phyloP scores from a whole-genome alignment of 2,113 vertebrate species.

The Pteruthius melanotis region DNA sequence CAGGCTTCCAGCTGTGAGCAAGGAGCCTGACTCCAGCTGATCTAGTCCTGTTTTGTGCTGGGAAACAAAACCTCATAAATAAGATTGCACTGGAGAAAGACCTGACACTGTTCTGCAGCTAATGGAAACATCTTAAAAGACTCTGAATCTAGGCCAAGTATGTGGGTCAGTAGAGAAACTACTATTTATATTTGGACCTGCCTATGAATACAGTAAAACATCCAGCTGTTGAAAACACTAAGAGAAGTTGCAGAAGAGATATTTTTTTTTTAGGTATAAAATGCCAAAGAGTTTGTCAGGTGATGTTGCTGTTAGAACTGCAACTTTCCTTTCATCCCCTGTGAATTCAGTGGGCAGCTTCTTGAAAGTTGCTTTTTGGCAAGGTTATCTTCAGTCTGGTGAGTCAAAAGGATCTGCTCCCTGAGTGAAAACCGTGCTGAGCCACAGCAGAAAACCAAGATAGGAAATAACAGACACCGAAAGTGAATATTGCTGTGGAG shows the following conservation, averaged over 20 bases:
- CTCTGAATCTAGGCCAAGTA: conserved; percentile 46
- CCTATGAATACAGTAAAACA: background rate
- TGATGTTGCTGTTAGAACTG: background rate
- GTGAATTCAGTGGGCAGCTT: background rate
- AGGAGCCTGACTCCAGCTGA: background rate
- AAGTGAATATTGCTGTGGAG: background rate
- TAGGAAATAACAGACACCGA: background rate
- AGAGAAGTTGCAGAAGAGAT: background rate
- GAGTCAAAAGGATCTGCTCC: background rate
- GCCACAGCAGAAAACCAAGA: background rate
- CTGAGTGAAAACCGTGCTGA: background rate
- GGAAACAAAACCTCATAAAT: conserved; percentile 42
- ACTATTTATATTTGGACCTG: conserved; percentile 35
- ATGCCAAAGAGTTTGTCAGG: background rate
- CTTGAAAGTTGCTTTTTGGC: background rate
- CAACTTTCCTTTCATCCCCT: background rate
- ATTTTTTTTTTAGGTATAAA: background rate
- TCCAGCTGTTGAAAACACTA: conserved; percentile 42
- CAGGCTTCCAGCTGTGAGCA: background rate
- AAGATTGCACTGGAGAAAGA: conserved; percentile 24
- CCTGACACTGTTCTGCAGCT: background rate
- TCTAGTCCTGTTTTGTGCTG: background rate
- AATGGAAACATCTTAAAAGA: conserved; percentile 46
- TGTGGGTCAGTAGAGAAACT: conserved; percentile 55
- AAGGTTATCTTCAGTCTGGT: background rate